Percentiles rank a stretch among this genome's conserved stretches.
Conservation (phyloP, 92 coral and sea anemone species). For the Porites evermanni region DNA sequence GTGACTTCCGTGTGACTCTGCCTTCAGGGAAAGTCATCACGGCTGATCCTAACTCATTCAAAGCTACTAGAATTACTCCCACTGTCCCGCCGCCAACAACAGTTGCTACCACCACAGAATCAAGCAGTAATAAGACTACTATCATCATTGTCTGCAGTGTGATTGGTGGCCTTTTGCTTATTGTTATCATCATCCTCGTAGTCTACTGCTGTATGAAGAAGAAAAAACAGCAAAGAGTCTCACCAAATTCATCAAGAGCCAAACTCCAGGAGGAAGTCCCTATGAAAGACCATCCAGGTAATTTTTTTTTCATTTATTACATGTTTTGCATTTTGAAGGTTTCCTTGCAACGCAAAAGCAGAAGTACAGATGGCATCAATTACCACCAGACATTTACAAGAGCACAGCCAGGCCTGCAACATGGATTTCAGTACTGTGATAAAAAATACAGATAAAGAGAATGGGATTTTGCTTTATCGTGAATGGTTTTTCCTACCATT, state of each 20-base stretch:
- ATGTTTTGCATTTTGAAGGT: not conserved
- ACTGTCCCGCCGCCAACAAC: not conserved
- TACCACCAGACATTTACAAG: too few species aligned
- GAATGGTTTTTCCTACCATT: too few species aligned
- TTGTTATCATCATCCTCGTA: conserved; percentile 52
- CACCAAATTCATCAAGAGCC: conserved; percentile 49
- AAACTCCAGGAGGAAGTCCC: not conserved
- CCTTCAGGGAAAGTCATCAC: conserved; percentile 53
- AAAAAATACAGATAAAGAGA: too few species aligned
- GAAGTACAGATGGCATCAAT: not conserved
- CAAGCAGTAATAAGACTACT: conserved; percentile 49
- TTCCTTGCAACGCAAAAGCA: not conserved
- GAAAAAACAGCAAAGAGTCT: conserved; percentile 34
- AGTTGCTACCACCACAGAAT: conserved; percentile 27
- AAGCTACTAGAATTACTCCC: not conserved
- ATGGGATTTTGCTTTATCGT: too few species aligned
- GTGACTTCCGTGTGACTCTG: conserved; percentile 55
- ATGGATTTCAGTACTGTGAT: too few species aligned
- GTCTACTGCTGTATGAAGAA: conserved; percentile 62
- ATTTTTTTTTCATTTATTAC: not conserved
- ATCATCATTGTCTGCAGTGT: conserved; percentile 75
- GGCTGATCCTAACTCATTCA: conserved; percentile 69
- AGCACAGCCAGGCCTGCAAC: too few species aligned
- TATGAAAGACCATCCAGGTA: conserved; percentile 21
- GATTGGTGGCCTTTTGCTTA: conserved; percentile 55